These are phyloP conservation scores for Actinia tenebrosa DNA, from an alignment of 64 coral and sea anemone species.

Conservation along the genomic window DNA sequence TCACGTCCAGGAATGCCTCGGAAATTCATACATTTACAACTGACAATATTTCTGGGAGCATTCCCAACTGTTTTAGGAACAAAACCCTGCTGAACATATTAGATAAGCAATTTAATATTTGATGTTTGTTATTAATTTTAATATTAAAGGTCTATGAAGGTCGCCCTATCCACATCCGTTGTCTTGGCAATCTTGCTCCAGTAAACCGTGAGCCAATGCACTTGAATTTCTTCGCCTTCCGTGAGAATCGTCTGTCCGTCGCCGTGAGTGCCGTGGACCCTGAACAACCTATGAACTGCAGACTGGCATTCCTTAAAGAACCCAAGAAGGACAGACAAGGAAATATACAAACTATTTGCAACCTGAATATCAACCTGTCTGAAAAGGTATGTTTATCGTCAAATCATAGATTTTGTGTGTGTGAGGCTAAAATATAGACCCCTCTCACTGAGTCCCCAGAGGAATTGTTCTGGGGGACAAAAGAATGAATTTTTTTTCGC, in stretches of 20 bases:
- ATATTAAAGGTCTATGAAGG: slow-evolving; percentile 46
- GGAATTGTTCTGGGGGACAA: too few relatives aligned
- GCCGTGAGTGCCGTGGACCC: slow-evolving; percentile 58
- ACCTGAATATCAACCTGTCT: slow-evolving; percentile 75
- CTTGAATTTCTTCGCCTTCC: slow-evolving; percentile 81
- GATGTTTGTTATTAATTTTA: too few relatives aligned
- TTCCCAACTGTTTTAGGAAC: too few relatives aligned
- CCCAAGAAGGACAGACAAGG: slow-evolving; percentile 85
- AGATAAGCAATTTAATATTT: too few relatives aligned
- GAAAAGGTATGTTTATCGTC: slow-evolving; percentile 49
- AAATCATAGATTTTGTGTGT: too few relatives aligned
- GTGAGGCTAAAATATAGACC: too few relatives aligned
- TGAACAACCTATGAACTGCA: slow-evolving; percentile 61
- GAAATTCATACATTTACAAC: too few relatives aligned
- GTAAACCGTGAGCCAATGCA: slow-evolving; percentile 77
- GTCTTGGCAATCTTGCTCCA: slow-evolving; percentile 73
- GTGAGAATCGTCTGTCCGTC: slow-evolving; percentile 82
- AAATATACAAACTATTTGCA: slow-evolving; percentile 72
- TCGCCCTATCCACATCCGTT: slow-evolving; percentile 73
- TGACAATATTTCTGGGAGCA: too few relatives aligned
- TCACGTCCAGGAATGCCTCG: too few relatives aligned
- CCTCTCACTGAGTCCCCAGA: too few relatives aligned
- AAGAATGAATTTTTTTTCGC: too few relatives aligned
- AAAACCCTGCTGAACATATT: too few relatives aligned
- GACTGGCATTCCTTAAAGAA: slow-evolving; percentile 85